Conservation (phyloP, 2,113 vertebrate genomes). For the Coracopsis vasa region DNA sequence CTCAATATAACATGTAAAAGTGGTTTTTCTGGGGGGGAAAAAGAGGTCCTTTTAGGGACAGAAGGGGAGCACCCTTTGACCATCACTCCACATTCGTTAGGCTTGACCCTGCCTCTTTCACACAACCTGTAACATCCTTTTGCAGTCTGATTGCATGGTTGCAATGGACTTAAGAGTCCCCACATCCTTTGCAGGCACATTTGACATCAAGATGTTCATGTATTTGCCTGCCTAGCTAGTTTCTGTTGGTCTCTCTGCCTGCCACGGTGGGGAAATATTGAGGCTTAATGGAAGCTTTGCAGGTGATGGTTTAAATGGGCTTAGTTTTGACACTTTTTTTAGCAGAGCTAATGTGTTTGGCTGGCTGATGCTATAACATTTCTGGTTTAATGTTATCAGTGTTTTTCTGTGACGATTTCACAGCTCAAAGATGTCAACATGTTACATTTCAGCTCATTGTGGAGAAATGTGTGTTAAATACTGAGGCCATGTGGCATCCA, state of each 20-base stretch:
- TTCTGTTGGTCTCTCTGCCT: neutral
- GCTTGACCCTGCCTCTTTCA: neutral
- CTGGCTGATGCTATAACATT: neutral
- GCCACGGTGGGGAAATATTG: neutral
- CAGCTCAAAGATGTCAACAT: neutral
- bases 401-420: neutral
- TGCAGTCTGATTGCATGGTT: accelerated
- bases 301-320: neutral
- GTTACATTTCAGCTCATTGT: neutral
- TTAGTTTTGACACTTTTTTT: neutral
- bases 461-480: neutral
- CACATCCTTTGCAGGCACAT: neutral
- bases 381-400: neutral
- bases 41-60: neutral
- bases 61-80: too few relatives aligned
- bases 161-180: neutral
- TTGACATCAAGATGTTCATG: neutral
- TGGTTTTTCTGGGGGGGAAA: neutral
- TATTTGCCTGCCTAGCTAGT: neutral
- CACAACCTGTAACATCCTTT: too few relatives aligned
- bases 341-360: neutral
- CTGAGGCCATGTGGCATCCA: neutral
- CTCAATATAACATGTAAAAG: neutral
- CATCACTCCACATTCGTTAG: neutral
- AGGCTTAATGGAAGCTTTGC: neutral